phyloP scores from a whole-genome alignment of 2,113 vertebrate species.

The Amphilophus citrinellus region DNA sequence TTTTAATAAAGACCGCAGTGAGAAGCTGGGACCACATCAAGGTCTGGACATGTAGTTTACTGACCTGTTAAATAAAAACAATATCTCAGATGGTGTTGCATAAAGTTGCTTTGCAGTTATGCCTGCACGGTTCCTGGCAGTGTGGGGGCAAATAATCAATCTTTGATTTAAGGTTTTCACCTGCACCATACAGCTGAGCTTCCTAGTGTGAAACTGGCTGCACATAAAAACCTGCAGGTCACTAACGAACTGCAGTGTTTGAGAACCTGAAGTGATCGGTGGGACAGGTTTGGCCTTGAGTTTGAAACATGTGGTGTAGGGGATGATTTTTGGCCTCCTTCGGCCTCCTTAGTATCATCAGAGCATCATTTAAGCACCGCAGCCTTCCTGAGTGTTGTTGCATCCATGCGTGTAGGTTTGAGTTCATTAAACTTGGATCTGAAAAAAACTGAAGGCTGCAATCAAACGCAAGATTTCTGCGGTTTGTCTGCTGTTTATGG shows the following conservation, averaged over 20 bases:
- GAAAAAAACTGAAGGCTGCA: not conserved
- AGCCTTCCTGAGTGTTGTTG: not conserved
- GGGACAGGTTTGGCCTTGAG: not conserved
- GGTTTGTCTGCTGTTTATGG: not conserved
- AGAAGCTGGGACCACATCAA: no score
- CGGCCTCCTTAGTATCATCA: not conserved
- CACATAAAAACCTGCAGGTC: not conserved
- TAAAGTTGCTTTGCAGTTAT: no score
- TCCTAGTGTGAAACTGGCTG: not conserved
- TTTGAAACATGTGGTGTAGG: accelerated
- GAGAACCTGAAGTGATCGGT: not conserved
- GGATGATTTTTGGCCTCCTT: not conserved
- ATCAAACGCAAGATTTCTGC: not conserved
- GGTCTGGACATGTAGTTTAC: no score
- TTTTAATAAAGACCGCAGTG: no score
- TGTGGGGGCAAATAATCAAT: no score
- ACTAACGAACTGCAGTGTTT: accelerated
- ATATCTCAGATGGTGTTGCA: no score
- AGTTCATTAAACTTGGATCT: not conserved
- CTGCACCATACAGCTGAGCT: no score
- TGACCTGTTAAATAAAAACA: no score
- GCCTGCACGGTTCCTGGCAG: no score
- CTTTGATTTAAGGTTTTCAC: not conserved
- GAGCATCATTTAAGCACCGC: not conserved
- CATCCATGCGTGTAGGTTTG: not conserved